Evolutionary conservation across 2,888 invertebrate genomes (phyloP), one percentile per base, ranked within the genome.

Genomic region (Prenolepis imparis): DNA sequence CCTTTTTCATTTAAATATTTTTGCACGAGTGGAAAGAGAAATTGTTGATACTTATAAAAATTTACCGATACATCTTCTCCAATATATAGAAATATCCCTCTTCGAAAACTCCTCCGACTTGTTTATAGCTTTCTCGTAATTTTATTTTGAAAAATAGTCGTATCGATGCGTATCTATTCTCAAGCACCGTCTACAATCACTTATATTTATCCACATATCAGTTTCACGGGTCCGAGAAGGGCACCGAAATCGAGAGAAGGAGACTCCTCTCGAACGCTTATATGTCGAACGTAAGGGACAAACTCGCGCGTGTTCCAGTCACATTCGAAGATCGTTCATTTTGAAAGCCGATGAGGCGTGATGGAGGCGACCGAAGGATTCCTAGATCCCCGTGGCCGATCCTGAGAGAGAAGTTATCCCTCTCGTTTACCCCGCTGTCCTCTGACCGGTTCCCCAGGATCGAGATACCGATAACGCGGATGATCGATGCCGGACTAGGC

Each of bases 381-480:
- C 88, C 88, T 90, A 93, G 93, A 94, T 93, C 92, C 88, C 91
- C 86, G 86, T 83, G 86, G 81, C 59, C 87, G 92, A 93, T 93
- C 91, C 89, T n/a, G n/a, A n/a, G 88, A 32, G 44, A 84, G 85
- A 48, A n/a, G 48, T 18, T 1, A 28, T 28, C 28, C 5, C 36
- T 48, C 28, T 77, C 55, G 72, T 78, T 78, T 72, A 78, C 57
- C 24, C 75, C 84, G 64, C 82, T 90, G 87, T 90, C 91, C 88
- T 90, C 91, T 90, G 91, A 91, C 91, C 89, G 85, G 89, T 87
- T 88, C 90, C 83, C 90, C 83, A 84, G 92, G 92, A 93, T 92
- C 92, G 90, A 92, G 92, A 92, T 91, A 92, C 92, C 93, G 94
- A 94, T 94, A 94, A 94, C 91, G 88, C 90, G 93, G 92, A 94